Conservation (phyloP, 2,888 invertebrate species). For the Hymenopus coronatus region DNA sequence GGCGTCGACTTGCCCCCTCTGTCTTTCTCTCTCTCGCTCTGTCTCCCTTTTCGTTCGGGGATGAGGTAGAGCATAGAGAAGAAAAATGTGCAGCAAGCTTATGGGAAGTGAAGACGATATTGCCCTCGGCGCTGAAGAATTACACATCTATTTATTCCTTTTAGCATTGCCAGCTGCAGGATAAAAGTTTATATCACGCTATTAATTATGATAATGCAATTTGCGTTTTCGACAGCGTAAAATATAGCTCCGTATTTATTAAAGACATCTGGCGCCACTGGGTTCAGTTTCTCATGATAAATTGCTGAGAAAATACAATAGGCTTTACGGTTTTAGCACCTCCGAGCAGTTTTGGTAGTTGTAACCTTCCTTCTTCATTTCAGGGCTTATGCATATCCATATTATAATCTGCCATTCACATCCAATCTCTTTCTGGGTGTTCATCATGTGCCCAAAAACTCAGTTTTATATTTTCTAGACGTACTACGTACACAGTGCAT, state of each 20-base stretch:
- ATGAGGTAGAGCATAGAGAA: background rate
- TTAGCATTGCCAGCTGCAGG: background rate
- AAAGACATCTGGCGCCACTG: background rate
- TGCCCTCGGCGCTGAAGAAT: background rate
- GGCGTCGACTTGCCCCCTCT: background rate
- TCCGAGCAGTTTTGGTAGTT: background rate
- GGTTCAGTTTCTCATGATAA: background rate
- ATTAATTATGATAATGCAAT: background rate
- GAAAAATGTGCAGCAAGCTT: background rate
- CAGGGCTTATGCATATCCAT: too few species aligned
- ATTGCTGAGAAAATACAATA: background rate
- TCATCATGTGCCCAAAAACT: too few species aligned
- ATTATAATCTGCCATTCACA: too few species aligned
- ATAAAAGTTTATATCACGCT: background rate
- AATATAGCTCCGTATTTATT: background rate
- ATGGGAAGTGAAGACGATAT: background rate
- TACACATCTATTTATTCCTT: background rate
- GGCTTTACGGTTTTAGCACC: too few species aligned
- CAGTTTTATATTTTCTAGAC: too few species aligned
- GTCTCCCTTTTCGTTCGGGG: background rate
- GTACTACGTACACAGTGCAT: too few species aligned
- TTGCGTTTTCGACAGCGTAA: background rate
- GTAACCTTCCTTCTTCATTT: too few species aligned
- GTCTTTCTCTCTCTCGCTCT: background rate
- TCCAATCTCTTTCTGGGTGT: too few species aligned